Evolutionary conservation across 1,140 invertebrate species (phyloP).

Genomic region (Camponotus floridanus): DNA sequence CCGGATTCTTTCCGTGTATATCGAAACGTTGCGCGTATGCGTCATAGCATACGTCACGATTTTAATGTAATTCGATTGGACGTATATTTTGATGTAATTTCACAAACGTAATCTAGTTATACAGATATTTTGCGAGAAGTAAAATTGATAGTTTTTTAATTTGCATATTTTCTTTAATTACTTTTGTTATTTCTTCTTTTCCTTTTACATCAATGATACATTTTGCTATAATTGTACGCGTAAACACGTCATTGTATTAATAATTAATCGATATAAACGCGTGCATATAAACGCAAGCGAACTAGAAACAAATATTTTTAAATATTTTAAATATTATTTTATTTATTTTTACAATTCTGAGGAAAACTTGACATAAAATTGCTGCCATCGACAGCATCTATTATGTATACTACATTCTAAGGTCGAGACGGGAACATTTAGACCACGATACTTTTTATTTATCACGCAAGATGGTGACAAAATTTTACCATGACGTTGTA

Average conservation of each 20-base stretch:
- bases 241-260: neutral
- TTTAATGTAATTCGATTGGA: constrained; percentile 50
- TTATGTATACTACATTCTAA: neutral
- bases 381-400: neutral
- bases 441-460: constrained; percentile 32
- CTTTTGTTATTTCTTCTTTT: neutral
- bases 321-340: constrained; percentile 39
- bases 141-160: constrained; percentile 19
- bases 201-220: neutral
- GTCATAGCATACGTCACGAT: constrained; percentile 32
- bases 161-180: constrained; percentile 30
- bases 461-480: constrained; percentile 26
- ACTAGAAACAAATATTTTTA: neutral
- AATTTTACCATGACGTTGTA: constrained; percentile 20
- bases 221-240: neutral
- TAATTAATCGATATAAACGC: constrained; percentile 30
- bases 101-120: neutral
- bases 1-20: constrained; percentile 16
- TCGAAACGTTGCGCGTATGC: neutral
- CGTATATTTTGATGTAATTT: constrained; percentile 43
- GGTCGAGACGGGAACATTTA: neutral
- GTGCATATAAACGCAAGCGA: neutral
- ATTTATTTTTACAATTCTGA: neutral
- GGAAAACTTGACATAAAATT: neutral
- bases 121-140: neutral